Base-by-base conservation (phyloP, 2,888 invertebrate species). In the Xanthia togata region DNA sequence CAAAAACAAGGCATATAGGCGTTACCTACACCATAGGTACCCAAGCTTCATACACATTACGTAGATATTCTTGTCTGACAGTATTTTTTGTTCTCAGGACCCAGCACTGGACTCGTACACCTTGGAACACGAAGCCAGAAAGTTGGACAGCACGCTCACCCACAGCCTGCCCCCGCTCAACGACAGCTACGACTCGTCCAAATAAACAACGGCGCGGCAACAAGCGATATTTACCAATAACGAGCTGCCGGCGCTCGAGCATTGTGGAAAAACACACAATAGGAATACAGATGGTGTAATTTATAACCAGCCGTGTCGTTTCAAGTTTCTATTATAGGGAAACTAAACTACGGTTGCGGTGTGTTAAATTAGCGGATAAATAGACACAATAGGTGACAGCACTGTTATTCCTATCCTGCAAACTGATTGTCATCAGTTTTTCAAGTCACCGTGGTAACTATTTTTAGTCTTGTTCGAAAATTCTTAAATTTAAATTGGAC, bases 111-210 rank as follows among this genome's bases (percentile, higher is more conserved):
- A 99, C 95, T 98, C 99, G 0, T 97, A 98, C 85, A 97, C 99
- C 1, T 95, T 99, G 91, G 99, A 99, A 92, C 98, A 98, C 91
- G 99, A 99, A 95, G 98, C 99, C 11, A 97, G 98, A 88, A 98
- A 97, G 91, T 91, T 97, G 90, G 97, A 97, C 93, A 97, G 95
- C 93, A 97, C 97, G 4, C 93, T 97, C 69, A 94, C 97, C 20
- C 97, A 97, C 93, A 97, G 97, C 91, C 95, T 97, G 76, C 97
- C 97, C 76, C 97, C 97, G 20, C 94, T 97, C 84, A 96, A 95
- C 89, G 96, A 97, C 84, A 96, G 96, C 90, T 96, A 95, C 87
- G 96, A 96, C 76, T 96, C 96, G 9, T 95, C 96, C 73, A 96
- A 96, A 92, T 96, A 94, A 93, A 83, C 65, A 83, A 64, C 70